Percentiles rank a stretch among this genome's conserved stretches.
Conservation (phyloP, 2,113 vertebrate species). For the Motacilla alba region DNA sequence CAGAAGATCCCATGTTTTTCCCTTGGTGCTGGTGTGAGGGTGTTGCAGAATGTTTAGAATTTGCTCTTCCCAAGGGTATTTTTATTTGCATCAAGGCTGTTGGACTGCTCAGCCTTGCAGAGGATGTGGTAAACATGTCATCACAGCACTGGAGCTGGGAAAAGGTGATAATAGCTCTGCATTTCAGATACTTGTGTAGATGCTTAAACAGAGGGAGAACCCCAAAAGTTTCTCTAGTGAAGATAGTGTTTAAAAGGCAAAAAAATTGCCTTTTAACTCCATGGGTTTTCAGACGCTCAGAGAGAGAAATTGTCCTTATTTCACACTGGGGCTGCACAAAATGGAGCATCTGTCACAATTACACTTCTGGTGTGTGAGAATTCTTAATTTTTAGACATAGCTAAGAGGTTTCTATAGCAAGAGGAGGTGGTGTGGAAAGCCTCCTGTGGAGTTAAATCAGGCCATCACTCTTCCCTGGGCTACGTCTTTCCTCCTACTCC, state of each 20-base stretch:
- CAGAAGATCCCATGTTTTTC: neutral
- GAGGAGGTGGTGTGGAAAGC: conserved; percentile 38
- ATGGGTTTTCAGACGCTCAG: neutral
- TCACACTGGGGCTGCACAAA: conserved; percentile 45
- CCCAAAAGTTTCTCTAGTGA: neutral
- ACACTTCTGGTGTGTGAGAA: conserved; percentile 32
- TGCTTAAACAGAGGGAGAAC: neutral
- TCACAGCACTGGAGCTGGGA: neutral
- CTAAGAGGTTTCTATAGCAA: neutral
- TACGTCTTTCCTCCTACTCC: neutral
- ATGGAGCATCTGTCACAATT: conserved; percentile 47
- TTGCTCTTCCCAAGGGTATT: neutral
- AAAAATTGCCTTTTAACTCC: neutral
- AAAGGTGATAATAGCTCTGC: neutral
- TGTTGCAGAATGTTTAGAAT: neutral
- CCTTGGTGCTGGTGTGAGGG: neutral
- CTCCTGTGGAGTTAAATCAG: conserved; percentile 26
- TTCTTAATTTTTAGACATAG: conserved; percentile 18
- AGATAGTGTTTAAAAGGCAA: neutral
- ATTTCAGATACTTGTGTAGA: neutral
- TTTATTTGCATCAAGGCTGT: neutral
- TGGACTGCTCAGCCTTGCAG: neutral
- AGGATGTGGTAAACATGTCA: neutral
- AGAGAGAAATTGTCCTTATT: conserved; percentile 30
- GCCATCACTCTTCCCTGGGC: neutral